These are phyloP conservation scores for Nemoura dubitans DNA, from an alignment of 2,888 invertebrate species.

Conservation along the genomic window DNA sequence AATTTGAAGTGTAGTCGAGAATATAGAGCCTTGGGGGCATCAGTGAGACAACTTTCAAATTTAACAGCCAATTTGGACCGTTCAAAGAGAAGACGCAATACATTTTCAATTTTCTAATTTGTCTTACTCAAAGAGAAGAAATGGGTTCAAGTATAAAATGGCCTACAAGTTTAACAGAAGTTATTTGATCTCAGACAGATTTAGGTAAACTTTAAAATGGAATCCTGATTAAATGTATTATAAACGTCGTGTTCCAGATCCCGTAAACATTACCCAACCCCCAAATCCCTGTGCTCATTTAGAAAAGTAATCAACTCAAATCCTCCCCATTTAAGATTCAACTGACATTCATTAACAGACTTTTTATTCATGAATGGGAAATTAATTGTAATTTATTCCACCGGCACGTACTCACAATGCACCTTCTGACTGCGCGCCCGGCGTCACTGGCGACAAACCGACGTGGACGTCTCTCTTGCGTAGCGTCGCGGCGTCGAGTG, in stretches of 20 bases:
- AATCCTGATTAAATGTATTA: neutral
- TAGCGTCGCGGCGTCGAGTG: neutral
- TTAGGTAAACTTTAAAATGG: neutral
- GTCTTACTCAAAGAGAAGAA: no score
- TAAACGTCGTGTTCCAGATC: neutral
- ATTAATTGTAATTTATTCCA: slow-evolving; percentile 12
- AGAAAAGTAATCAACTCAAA: neutral
- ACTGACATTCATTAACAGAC: slow-evolving; percentile 12
- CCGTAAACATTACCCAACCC: neutral
- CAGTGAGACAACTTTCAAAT: neutral
- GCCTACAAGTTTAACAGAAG: neutral
- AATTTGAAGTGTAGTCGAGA: neutral
- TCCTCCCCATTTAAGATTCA: neutral
- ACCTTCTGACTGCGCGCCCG: neutral
- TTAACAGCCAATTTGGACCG: neutral
- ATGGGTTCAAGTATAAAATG: no score
- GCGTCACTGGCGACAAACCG: neutral
- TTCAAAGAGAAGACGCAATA: neutral
- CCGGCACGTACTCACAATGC: neutral
- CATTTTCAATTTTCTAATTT: neutral
- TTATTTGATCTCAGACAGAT: neutral
- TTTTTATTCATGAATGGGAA: slow-evolving; percentile 4
- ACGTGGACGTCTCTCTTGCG: neutral
- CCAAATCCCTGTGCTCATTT: neutral
- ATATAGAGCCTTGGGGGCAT: neutral